Conservation (phyloP, 2,113 vertebrate genomes). For the Neomonachus schauinslandi region DNA sequence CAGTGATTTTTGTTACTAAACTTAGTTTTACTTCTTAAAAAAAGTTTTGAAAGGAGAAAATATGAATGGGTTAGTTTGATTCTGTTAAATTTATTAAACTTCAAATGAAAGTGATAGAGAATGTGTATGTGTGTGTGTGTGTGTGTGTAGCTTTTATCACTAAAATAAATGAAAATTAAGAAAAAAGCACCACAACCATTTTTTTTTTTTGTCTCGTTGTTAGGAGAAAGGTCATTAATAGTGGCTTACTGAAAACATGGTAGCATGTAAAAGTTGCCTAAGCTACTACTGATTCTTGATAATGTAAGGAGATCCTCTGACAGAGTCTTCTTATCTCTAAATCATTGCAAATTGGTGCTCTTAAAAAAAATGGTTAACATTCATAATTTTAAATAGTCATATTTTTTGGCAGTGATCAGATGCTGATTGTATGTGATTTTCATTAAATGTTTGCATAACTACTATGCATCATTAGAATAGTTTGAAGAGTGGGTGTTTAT, state of each 20-base stretch:
- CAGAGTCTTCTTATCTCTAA: neutral
- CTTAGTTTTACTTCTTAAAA: slow-evolving; percentile 29
- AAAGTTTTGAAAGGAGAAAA: slow-evolving; percentile 37
- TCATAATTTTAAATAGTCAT: slow-evolving; percentile 11
- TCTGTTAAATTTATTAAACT: slow-evolving; percentile 26
- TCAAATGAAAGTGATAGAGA: neutral
- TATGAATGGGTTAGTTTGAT: neutral
- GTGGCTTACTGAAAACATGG: neutral
- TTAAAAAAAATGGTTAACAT: neutral
- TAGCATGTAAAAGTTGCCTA: neutral
- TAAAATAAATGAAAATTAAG: neutral
- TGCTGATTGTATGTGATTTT: neutral
- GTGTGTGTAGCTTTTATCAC: neutral
- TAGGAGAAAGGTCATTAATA: neutral
- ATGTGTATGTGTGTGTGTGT: neutral
- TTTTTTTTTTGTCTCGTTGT: neutral
- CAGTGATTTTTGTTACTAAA: slow-evolving; percentile 35
- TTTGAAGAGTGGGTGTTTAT: neutral
- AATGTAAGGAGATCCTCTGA: neutral
- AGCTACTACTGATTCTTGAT: neutral
- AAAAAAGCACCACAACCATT: neutral
- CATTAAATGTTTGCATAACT: neutral
- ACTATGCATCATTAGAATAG: neutral
- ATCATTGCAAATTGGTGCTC: neutral
- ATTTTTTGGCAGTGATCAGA: neutral